Base-by-base conservation (phyloP, 2,113 vertebrate genomes). In the Nerophis lumbriciformis region DNA sequence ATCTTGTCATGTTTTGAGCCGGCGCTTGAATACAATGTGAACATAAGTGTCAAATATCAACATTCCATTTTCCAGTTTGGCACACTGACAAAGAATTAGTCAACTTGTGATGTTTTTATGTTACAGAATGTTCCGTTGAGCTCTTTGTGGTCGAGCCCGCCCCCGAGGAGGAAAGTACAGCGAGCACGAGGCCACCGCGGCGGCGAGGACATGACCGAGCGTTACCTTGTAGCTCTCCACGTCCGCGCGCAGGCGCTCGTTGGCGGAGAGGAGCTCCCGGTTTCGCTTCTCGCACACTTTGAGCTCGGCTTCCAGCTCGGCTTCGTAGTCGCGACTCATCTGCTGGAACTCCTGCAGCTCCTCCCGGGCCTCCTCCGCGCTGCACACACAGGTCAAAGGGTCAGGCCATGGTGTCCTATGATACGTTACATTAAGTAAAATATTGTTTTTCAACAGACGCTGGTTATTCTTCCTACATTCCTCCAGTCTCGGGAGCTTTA, bases 331-430 rank as follows among this genome's bases (percentile, higher is more conserved):
- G 59, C 95, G 89, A 87, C 97, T 99, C 59, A 95, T 96, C 79
- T 98, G 95, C 85, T 98, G 96, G 87, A 99, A 99, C 75, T 99
- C 96, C 78, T 93, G 92, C 84, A 99, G 91, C 81, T 99, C 96
- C 74, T 99, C 96, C 59, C 93, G 94, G 67, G 96, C 95, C 60
- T 98, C 96, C 68, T 93, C 92, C 83, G 90, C 97, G 83, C 97
- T 99, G 79, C 35, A 65, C 5, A 61, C 21, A 70, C 5, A 2
- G 16, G 45, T 68, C 39, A 52, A 42, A 49, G 44, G 14, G 28
- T 60, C 38, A 21, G 12, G n/a, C 5, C 9, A 8, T 47, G 48
- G 11, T 0, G 14, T n/a, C 5, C 42, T 37, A n/a, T 5, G n/a
- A 6, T 13, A 57, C 28, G 28, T 28, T 28, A 28, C 28, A 28